Evolutionary conservation across 2,888 invertebrate species (phyloP), one percentile per base, ranked within the genome.

Genomic region (Drosophila mayaguana): DNA sequence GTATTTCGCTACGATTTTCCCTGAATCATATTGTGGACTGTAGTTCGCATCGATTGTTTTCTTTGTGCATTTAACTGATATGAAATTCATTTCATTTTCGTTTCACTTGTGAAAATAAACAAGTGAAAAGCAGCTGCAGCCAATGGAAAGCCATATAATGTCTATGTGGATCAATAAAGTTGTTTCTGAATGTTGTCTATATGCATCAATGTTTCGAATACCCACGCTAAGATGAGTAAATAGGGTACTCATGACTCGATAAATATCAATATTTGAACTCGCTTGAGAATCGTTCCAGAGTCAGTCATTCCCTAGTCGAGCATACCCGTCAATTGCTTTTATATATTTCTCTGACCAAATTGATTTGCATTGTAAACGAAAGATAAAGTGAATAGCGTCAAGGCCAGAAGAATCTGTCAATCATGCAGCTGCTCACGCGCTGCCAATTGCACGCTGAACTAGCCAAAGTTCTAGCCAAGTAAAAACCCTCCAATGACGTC

Each of bases 31-130:
- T 20, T 20, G 16, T 25, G 36, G 50, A 65, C 63, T 77, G 43
- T 74, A 55, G 50, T 16, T 61, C 18, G 32, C 54, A 55, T 34
- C 50, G 55, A 69, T 56, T 60, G 56, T 67, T 63, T 65, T 53
- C 46, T 20, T 42, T 45, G 62, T 70, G 76, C 72, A 79, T 32
- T 25, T 20, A 57, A 45, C 25, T 40, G 25, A 40, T 42, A 53
- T 51, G 22, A 75, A 72, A 67, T 71, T 22, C 60, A 65, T 73
- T 78, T 65, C 63, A 57, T 72, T 87, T 81, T 71, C 68, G 57
- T 70, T 76, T 65, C 40, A 60, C 46, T 69, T 71, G 54, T 61
- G 71, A 57, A 88, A 85, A 85, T 82, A 84, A 75, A 85, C 82
- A 83, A 56, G 62, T 25, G 53, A 61, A 46, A 69, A 63, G 45